Evolutionary conservation across 1,140 invertebrate genomes (phyloP).

Genomic region (Neodiprion fabricii): DNA sequence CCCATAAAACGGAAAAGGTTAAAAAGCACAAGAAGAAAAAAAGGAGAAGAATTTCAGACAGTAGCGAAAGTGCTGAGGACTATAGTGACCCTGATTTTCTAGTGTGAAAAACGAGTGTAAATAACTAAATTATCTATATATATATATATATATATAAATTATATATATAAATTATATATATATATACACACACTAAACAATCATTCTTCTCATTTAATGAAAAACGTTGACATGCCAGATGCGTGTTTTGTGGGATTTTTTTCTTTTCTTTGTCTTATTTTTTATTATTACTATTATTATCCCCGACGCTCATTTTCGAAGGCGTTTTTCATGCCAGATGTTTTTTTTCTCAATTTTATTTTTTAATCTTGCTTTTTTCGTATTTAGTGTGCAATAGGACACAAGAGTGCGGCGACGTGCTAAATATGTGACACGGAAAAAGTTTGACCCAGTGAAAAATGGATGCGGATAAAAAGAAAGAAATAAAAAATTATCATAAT

Average conservation of each 20-base stretch:
- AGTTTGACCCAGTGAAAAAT: too few species aligned
- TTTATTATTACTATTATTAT: too few species aligned
- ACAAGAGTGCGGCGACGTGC: too few species aligned
- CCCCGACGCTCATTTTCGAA: too few species aligned
- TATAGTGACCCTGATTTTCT: slow-evolving; percentile 76
- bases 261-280: too few species aligned
- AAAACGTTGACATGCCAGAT: not conserved
- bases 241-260: too few species aligned
- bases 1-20: slow-evolving; percentile 68
- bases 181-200: not conserved
- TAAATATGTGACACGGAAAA: too few species aligned
- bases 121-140: slow-evolving; percentile 4
- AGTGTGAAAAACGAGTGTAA: slow-evolving; percentile 44
- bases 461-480: too few species aligned
- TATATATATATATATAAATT: slow-evolving; percentile 14
- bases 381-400: too few species aligned
- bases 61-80: slow-evolving; percentile 71
- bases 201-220: not conserved
- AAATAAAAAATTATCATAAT: too few species aligned
- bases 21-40: slow-evolving; percentile 76
- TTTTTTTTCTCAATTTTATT: not conserved
- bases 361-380: not conserved
- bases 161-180: slow-evolving; percentile 15
- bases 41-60: slow-evolving; percentile 68
- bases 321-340: not conserved